phyloP scores from a whole-genome alignment of 2,113 vertebrate species.

The Notothenia coriiceps region DNA sequence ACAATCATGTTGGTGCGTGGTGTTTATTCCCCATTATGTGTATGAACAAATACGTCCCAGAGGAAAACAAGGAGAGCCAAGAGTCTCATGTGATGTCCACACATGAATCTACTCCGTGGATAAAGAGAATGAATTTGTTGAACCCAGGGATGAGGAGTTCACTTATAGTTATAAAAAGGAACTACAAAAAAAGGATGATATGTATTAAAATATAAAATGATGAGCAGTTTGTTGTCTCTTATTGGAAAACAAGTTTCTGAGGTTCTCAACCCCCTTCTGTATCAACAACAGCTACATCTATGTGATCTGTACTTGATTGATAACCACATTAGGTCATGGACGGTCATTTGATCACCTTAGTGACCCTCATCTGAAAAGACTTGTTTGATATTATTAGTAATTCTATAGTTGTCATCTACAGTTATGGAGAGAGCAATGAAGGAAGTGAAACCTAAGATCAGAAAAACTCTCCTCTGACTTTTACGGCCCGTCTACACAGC shows the following conservation, averaged over 20 bases:
- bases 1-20: not conserved
- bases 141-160: not conserved
- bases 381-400: too few species aligned
- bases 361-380: too few species aligned
- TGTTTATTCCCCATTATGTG: not conserved
- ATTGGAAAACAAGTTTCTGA: not conserved
- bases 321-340: too few species aligned
- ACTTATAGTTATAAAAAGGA: not conserved
- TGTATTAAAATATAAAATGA: not conserved
- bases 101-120: not conserved
- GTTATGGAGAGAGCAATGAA: too few species aligned
- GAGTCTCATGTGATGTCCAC: not conserved
- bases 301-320: too few species aligned
- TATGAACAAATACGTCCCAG: not conserved
- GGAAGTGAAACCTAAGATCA: too few species aligned
- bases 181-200: not conserved
- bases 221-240: not conserved
- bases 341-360: too few species aligned
- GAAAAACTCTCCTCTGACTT: too few species aligned
- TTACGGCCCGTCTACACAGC: too few species aligned
- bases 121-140: not conserved
- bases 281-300: too few species aligned
- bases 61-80: not conserved
- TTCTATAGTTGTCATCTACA: too few species aligned
- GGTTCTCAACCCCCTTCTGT: too few species aligned